Percentiles rank a stretch among this genome's conserved stretches.
Conservation (phyloP, 1,140 invertebrate genomes). For the Drosophila obscura region DNA sequence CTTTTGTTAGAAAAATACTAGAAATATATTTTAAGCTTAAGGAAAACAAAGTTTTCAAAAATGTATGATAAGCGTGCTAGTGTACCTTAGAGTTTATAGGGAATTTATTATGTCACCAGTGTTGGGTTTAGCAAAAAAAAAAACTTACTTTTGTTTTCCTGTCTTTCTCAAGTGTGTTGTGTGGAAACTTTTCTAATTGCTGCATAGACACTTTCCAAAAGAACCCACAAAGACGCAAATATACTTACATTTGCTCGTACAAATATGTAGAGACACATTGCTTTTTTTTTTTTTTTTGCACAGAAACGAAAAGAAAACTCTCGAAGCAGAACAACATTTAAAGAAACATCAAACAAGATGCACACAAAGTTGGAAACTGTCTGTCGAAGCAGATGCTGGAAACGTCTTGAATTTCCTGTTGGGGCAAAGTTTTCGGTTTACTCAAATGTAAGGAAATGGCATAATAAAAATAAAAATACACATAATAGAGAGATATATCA, state of each 20-base stretch:
- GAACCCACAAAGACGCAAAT: constrained; percentile 23
- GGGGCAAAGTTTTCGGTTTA: neutral
- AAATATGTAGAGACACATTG: neutral
- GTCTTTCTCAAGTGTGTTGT: constrained; percentile 33
- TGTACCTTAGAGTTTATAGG: too few species aligned
- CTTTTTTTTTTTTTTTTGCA: constrained; percentile 3
- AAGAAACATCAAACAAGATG: constrained; percentile 30
- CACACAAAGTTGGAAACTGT: constrained; percentile 21
- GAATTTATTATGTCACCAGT: too few species aligned
- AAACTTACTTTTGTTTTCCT: constrained; percentile 26
- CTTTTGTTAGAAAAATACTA: neutral
- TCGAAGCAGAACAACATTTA: constrained; percentile 22
- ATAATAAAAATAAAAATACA: neutral
- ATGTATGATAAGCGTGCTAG: neutral
- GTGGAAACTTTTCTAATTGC: constrained; percentile 71
- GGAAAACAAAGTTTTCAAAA: neutral
- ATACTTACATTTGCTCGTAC: constrained; percentile 13
- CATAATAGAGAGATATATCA: neutral
- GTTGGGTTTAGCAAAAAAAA: neutral
- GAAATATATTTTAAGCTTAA: neutral
- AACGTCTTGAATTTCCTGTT: constrained; percentile 7
- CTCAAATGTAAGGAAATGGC: neutral
- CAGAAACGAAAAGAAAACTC: constrained; percentile 3
- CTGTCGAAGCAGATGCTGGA: constrained; percentile 1
- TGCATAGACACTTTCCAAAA: constrained; percentile 60